Evolutionary conservation across 2,888 invertebrate species (phyloP), one percentile per base, ranked within the genome.

Genomic region (Elmis aenea): DNA sequence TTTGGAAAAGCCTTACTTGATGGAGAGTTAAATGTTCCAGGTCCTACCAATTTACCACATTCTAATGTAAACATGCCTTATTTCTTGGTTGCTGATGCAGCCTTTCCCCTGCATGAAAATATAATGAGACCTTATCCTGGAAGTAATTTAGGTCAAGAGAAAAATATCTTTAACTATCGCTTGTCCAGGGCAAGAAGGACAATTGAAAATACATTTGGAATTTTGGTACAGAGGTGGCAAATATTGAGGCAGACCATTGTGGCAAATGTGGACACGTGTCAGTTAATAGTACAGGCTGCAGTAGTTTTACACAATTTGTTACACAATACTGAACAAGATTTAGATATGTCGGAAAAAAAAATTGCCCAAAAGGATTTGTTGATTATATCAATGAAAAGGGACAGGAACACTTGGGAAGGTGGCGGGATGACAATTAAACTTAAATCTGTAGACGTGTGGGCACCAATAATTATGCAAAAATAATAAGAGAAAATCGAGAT

Each of bases 311-410:
- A 13, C 12, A 10, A 26, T 13, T 26, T 26, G 36, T 22, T 48
- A 2, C 46, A 44, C 33, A 36, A 26, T 20, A 24, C 27, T 12
- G 46, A 46, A 27, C 25, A 14, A 26, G 42, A 37, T 9, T 23
- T 41, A 3, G 35, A 34, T n/a, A 13, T 14, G 12, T 10, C 10
- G 9, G 33, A 33, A 13, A 22, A 30, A 27, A 33, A 18, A 28
- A 39, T 29, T 27, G 33, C 11, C 39, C 39, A 29, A 39, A 29
- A 2, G 38, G 33, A n/a, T 39, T 27, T 14, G 26, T 18, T 13
- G 33, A 39, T 23, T 3, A 14, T 25, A 25, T 20, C 10, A 2
- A 24, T 13, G 20, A 3, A 27, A 28, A 38, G 18, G 38, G 33
- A 13, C 6, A 12, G 5, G 2, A 33, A 13, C 33, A 18, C 5